Percentiles rank a stretch among this genome's conserved stretches.
phyloP scores from a whole-genome alignment of 2,888 invertebrate species.

The Hemistola chrysoprasaria region DNA sequence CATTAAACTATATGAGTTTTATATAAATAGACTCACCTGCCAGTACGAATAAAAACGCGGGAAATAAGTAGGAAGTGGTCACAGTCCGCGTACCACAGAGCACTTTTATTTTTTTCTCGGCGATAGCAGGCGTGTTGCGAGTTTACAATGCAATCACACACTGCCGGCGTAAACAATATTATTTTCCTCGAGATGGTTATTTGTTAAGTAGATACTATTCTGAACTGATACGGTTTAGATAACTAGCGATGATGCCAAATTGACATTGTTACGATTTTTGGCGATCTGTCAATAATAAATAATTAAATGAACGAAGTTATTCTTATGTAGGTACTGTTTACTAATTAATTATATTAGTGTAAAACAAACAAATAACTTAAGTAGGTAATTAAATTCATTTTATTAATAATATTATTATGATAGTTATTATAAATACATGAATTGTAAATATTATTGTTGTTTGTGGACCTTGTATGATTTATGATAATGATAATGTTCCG shows the following conservation, averaged over 20 bases:
- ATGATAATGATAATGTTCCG: too few species aligned
- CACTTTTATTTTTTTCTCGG: conserved; percentile 13
- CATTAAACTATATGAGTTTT: too few species aligned
- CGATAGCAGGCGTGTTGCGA: conserved; percentile 19
- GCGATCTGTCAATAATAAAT: conserved; percentile 1
- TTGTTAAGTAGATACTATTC: too few species aligned
- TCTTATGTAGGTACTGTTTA: too few species aligned
- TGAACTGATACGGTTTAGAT: conserved; percentile 5
- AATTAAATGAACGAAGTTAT: too few species aligned
- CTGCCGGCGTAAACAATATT: conserved; percentile 24
- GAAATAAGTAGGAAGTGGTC: conserved; percentile 13
- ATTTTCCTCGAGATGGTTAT: conserved; percentile 17
- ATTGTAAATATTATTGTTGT: too few species aligned
- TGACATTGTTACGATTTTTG: conserved; percentile 14
- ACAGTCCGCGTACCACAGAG: conserved; percentile 15
- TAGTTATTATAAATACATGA: too few species aligned
- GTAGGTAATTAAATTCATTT: too few species aligned
- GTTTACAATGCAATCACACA: conserved; percentile 21
- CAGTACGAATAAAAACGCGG: conserved; percentile 9
- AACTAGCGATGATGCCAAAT: conserved; percentile 13
- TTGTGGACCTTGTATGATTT: too few species aligned
- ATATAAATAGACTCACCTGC: conserved; percentile 15
- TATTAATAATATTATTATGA: too few species aligned
- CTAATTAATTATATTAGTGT: too few species aligned
- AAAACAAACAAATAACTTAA: too few species aligned